Base-by-base conservation (phyloP, 1,140 invertebrate genomes). In the Bombus soroeensis region DNA sequence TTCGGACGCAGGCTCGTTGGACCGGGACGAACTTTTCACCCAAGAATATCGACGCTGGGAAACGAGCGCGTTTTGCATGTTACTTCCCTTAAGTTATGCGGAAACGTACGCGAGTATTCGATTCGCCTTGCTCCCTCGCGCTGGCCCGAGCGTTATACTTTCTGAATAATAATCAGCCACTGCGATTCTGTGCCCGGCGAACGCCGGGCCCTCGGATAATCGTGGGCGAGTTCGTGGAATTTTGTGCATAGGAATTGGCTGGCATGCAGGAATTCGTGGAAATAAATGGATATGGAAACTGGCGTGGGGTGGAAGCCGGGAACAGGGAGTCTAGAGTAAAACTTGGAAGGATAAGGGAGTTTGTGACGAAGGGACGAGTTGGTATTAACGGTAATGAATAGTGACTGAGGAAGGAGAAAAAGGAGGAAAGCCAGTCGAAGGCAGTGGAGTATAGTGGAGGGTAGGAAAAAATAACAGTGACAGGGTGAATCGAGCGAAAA, bases 161-260 rank as follows among this genome's bases (percentile, higher is more conserved):
- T 93, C 89, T 91, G 93, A 93, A 94, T 93, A 93, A 94, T 93
- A 93, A 94, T 93, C 92, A 93, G 88, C 85, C 90, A 53, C 47
- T 22, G 82, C 64, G 47, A 32, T 64, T 59, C 62, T 39, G 71
- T 53, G 15, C 47, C 74, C 85, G n/a, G 62, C 43, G 79, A 18
- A 77, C 57, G 73, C 70, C 53, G 71, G 39, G 18, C 28, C 32
- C n/a, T 12, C 37, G 85, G 32, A 83, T 87, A 88, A 81, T n/a
- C 57, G 59, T 10, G 64, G 57, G 3, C 74, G 70, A 32, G n/a
- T 47, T 41, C 25, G n/a, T 39, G 73, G 34, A 34, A 53, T 34
- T 39, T 72, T 9, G 41, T 39, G 70, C 73, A 53, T 70, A 83
- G 34, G 18, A 34, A 84, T 47, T 39, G 62, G 64, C 68, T 41